These are phyloP conservation scores for Acipenser ruthenus DNA, from an alignment of 2,797 vertebrate species.

Conservation along the genomic window DNA sequence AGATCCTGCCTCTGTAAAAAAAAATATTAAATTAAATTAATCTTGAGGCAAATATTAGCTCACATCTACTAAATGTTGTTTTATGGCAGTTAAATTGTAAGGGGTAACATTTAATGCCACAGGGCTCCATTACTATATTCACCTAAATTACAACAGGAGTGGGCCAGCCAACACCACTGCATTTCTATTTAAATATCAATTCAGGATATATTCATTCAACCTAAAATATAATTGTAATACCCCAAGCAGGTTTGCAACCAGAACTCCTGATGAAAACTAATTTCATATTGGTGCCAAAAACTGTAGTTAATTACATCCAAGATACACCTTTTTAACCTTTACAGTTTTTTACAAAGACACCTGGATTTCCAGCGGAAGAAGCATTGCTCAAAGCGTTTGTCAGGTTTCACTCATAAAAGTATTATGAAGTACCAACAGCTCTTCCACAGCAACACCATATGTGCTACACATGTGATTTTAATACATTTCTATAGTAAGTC, in stretches of 20 bases:
- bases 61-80: too few species aligned
- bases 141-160: too few species aligned
- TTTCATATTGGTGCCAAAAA: slow-evolving; percentile 51
- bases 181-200: slow-evolving; percentile 12
- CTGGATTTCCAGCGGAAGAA: slow-evolving; percentile 52
- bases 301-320: slow-evolving; percentile 63
- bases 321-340: slow-evolving; percentile 64
- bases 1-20: too few species aligned
- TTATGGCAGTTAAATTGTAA: too few species aligned
- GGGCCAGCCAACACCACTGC: too few species aligned
- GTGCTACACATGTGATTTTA: too few species aligned
- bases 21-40: too few species aligned
- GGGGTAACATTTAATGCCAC: too few species aligned
- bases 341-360: slow-evolving; percentile 69
- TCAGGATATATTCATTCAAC: slow-evolving; percentile 18
- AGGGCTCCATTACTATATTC: too few species aligned
- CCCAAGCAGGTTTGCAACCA: slow-evolving; percentile 21
- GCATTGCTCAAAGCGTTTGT: slow-evolving; percentile 51
- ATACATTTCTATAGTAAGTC: too few species aligned
- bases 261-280: slow-evolving; percentile 32
- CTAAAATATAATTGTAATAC: slow-evolving; percentile 35
- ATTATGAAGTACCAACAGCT: slow-evolving; percentile 32
- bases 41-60: too few species aligned
- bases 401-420: slow-evolving; percentile 58
- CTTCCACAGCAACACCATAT: too few species aligned